phyloP scores from a whole-genome alignment of 2,888 invertebrate species.

The Acleris holmiana region DNA sequence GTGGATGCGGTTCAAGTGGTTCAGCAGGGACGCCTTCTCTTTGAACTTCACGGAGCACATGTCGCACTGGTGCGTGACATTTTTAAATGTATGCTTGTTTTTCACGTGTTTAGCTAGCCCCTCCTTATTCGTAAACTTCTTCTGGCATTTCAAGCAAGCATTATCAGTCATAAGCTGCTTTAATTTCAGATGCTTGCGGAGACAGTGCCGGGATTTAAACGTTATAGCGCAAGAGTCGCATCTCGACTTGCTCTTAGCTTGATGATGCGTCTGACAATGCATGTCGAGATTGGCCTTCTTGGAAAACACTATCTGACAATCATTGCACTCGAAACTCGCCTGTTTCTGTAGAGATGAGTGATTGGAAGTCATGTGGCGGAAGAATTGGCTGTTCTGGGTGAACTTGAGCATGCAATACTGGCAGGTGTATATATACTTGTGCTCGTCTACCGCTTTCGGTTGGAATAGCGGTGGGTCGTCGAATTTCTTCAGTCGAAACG shows the following conservation, averaged over 20 bases:
- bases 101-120: constrained; percentile 64
- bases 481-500: constrained; percentile 52
- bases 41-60: constrained; percentile 72
- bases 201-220: constrained; percentile 75
- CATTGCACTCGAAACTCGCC: constrained; percentile 71
- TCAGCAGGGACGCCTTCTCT: constrained; percentile 65
- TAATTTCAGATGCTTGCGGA: constrained; percentile 70
- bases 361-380: constrained; percentile 77
- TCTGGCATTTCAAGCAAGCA: constrained; percentile 71
- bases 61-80: constrained; percentile 69
- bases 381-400: constrained; percentile 74
- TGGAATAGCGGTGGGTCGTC: constrained; percentile 51
- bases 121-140: constrained; percentile 70
- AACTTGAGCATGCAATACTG: constrained; percentile 75
- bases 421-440: constrained; percentile 68
- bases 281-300: constrained; percentile 67
- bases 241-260: constrained; percentile 67
- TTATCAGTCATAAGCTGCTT: constrained; percentile 72
- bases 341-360: constrained; percentile 69
- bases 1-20: constrained; percentile 69
- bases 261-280: constrained; percentile 72
- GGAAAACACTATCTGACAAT: constrained; percentile 71
- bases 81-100: constrained; percentile 72
- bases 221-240: constrained; percentile 74
- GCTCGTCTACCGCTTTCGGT: constrained; percentile 51